Base-by-base conservation (phyloP, 1,140 invertebrate genomes). In the Vanessa atalanta region DNA sequence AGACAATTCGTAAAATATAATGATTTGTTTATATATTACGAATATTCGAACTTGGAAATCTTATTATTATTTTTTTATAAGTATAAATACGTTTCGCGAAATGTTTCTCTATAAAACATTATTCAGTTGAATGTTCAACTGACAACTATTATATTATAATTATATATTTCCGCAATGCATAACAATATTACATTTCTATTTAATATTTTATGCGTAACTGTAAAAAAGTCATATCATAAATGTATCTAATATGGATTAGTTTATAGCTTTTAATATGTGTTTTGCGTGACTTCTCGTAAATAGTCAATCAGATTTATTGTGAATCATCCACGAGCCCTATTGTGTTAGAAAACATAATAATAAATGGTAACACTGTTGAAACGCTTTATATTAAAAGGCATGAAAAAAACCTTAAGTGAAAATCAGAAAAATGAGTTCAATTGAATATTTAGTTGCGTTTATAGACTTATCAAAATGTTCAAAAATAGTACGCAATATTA, bases 281-380 rank as follows among this genome's bases (percentile, higher is more conserved):
- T 81, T 83, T 82, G 83, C 82, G 83, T 85, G 83, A 83, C 82
- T 81, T 77, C 74, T 81, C 72, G 73, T 79, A 76, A 79, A 81
- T 77, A 81, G 76, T 77, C 83, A 84, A 84, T 85, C 77, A 70
- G 73, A 47, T 65, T 67, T 57, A 67, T 47, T 73, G 47, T 63
- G 65, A 60, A 73, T 73, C 68, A 50, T 63, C 55, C 55, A 73
- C 60, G 47, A 47, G 48, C 48, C 53, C 20, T 60, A 67, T 72
- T 72, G 63, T 55, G 70, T 55, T 9, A 23, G 55, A 61, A 68
- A 47, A 64, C 60, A 43, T 31, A 50, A 43, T 51, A 51, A 61
- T 67, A 50, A 16, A 73, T 50, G 71, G 65, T 60, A 66, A 67
- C 55, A 23, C 61, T 60, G 65, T 66, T 16, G 48, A 51, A 68